A percentile compares a stretch with the other conserved stretches of the same genome.
phyloP scores from a whole-genome alignment of 1,140 invertebrate species.

The Drosophila repletoides region DNA sequence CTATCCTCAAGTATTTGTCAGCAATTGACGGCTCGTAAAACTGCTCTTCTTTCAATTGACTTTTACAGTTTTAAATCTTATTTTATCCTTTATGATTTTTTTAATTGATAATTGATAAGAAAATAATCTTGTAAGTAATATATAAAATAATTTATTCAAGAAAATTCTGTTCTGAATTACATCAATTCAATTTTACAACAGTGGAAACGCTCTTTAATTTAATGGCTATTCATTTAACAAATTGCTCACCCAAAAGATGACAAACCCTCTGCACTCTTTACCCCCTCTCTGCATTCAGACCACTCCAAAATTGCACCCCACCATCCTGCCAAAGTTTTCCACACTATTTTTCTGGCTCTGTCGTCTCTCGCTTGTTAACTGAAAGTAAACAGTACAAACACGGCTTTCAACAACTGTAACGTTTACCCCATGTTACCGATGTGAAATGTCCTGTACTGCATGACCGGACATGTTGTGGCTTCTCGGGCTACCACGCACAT shows the following conservation, averaged over 20 bases:
- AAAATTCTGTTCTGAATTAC: no score
- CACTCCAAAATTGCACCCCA: no score
- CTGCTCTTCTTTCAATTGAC: no score
- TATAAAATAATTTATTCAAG: no score
- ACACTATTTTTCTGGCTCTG: conserved; percentile 36
- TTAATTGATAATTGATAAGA: no score
- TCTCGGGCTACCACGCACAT: conserved; percentile 52
- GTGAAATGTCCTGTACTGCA: conserved; percentile 63
- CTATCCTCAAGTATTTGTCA: no score
- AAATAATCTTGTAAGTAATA: no score
- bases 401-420: conserved; percentile 77
- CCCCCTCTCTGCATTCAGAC: neutral
- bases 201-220: conserved; percentile 17
- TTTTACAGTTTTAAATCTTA: no score
- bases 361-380: conserved; percentile 60
- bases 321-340: no score
- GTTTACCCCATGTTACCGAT: conserved; percentile 73
- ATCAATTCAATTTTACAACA: conserved; percentile 7
- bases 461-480: conserved; percentile 77
- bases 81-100: no score
- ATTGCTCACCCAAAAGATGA: conserved; percentile 37
- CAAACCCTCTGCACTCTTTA: neutral
- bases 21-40: no score
- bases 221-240: conserved; percentile 32
- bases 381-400: conserved; percentile 77